Conservation (phyloP, 1,140 invertebrate species). For the Drosophila pseudoananassae region DNA sequence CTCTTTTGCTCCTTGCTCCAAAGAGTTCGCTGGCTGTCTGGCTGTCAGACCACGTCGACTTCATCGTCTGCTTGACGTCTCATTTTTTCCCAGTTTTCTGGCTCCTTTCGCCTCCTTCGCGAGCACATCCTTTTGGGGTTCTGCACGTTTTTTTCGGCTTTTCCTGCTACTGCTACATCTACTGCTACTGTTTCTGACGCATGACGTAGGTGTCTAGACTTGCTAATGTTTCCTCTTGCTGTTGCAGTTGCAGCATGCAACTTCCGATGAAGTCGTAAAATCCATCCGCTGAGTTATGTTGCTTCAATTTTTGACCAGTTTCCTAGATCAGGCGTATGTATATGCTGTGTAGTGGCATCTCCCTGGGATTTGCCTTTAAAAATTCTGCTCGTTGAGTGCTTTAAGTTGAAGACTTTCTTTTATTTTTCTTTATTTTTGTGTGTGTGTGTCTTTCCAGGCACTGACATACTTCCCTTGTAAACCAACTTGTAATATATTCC, state of each 20-base stretch:
- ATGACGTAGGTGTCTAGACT: conserved; percentile 84
- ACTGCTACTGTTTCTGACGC: conserved; percentile 54
- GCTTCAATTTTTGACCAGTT: conserved; percentile 52
- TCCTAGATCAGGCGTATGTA: neutral
- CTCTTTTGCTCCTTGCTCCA: conserved; percentile 15
- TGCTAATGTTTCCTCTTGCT: conserved; percentile 81
- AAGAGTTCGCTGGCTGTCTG: conserved; percentile 42
- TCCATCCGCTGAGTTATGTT: conserved; percentile 73
- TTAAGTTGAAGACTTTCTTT: conserved; percentile 21
- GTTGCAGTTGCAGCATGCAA: conserved; percentile 20
- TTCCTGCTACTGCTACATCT: conserved; percentile 22
- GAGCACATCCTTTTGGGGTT: conserved; percentile 38
- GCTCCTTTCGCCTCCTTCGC: conserved; percentile 28
- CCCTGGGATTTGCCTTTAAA: conserved; percentile 34
- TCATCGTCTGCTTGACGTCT: conserved; percentile 76
- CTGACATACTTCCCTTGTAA: conserved; percentile 76
- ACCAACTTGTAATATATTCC: conserved; percentile 82
- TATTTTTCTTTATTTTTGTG: neutral
- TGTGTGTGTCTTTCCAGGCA: conserved; percentile 36
- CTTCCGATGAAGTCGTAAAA: conserved; percentile 72
- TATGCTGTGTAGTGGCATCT: neutral
- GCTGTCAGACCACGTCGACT: conserved; percentile 56
- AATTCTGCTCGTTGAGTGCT: conserved; percentile 19
- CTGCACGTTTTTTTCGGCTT: conserved; percentile 62
- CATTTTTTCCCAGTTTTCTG: conserved; percentile 70